Percentiles rank a stretch among this genome's conserved stretches.
Evolutionary conservation across 2,797 vertebrate genomes (phyloP).

Genomic region (Cyprinella venusta): DNA sequence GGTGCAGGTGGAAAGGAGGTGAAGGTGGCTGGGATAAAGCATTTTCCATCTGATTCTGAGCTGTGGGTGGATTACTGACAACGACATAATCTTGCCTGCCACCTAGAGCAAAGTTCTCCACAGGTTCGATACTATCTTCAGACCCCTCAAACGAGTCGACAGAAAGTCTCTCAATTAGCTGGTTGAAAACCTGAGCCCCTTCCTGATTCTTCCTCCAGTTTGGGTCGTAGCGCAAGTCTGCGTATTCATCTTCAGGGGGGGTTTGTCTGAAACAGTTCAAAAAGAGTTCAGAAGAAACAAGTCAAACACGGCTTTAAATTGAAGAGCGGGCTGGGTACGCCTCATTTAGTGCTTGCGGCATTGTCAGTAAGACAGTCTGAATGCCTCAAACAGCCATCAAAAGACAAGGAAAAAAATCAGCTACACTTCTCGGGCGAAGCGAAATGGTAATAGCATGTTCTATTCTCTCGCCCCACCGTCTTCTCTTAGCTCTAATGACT

Average conservation of each 20-base stretch:
- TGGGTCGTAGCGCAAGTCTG: slow-evolving; percentile 76
- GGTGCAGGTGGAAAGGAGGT: slow-evolving; percentile 64
- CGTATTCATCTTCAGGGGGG: slow-evolving; percentile 70
- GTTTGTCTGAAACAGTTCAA: slow-evolving; percentile 60
- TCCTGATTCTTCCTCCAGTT: slow-evolving; percentile 75
- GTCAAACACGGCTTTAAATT: slow-evolving; percentile 13
- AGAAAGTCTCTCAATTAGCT: slow-evolving; percentile 22
- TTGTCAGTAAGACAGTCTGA: slow-evolving; percentile 38
- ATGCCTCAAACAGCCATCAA: slow-evolving; percentile 41
- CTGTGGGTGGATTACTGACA: slow-evolving; percentile 45
- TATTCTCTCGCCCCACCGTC: slow-evolving; percentile 73
- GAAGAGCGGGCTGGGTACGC: slow-evolving; percentile 8
- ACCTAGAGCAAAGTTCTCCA: slow-evolving; percentile 40
- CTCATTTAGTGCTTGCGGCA: slow-evolving; percentile 41
- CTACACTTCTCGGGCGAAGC: slow-evolving; percentile 44
- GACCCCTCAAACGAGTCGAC: slow-evolving; percentile 51
- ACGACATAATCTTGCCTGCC: slow-evolving; percentile 48
- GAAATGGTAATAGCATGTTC: slow-evolving; percentile 45
- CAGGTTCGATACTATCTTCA: slow-evolving; percentile 15
- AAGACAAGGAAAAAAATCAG: slow-evolving; percentile 40
- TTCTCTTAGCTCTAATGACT: slow-evolving; percentile 75
- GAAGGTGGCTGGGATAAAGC: slow-evolving; percentile 40
- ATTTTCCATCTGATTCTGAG: slow-evolving; percentile 5
- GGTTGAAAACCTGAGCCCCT: slow-evolving; percentile 41
- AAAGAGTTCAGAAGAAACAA: slow-evolving; percentile 44